Evolutionary conservation across 2,888 invertebrate genomes (phyloP).

Genomic region (Heliothis peltigera): DNA sequence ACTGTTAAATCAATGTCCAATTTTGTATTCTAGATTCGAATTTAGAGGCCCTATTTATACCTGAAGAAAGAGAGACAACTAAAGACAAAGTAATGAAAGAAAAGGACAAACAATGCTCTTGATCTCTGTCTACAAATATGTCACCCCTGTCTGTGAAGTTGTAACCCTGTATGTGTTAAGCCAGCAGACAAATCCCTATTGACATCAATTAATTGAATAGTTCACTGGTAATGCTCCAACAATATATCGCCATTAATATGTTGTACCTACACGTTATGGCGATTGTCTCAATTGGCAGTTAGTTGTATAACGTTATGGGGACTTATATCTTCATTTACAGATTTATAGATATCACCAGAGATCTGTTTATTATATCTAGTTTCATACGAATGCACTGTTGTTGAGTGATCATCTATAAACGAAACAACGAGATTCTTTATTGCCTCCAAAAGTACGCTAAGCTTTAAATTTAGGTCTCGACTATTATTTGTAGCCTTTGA

Average conservation of each 20-base stretch:
- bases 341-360: background rate
- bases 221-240: background rate
- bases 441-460: too few species aligned
- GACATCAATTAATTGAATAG: slow-evolving; percentile 4
- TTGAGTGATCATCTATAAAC: too few species aligned
- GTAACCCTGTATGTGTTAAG: slow-evolving; percentile 1
- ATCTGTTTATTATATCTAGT: background rate
- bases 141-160: background rate
- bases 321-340: background rate
- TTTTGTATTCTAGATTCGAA: too few species aligned
- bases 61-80: too few species aligned
- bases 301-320: background rate
- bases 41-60: too few species aligned
- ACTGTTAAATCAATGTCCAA: too few species aligned
- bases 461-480: too few species aligned
- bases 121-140: slow-evolving; percentile 2
- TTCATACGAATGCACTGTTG: background rate
- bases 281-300: slow-evolving; percentile 1
- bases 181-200: slow-evolving; percentile 1
- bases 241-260: slow-evolving; percentile 2
- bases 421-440: too few species aligned
- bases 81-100: background rate
- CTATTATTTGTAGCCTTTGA: too few species aligned
- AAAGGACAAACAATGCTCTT: background rate
- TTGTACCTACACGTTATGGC: background rate